Evolutionary conservation across 2,113 vertebrate species (phyloP).

Genomic region (Zosterops lateralis): DNA sequence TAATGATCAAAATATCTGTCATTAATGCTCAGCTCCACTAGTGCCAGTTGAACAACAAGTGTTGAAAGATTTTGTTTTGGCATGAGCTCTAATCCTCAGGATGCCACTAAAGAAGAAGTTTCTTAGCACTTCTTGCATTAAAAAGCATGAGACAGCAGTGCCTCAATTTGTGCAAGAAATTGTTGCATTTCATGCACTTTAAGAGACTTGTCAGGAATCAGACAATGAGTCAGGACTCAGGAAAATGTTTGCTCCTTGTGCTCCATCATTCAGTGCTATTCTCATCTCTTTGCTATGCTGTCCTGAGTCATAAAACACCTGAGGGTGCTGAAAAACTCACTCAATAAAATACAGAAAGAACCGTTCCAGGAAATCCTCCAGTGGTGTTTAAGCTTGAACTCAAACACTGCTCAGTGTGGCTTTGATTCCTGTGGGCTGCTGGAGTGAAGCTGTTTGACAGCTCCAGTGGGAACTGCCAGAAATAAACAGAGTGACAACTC

Average conservation of each 20-base stretch:
- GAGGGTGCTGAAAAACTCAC: not conserved
- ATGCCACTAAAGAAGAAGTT: not conserved
- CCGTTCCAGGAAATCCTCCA: not conserved
- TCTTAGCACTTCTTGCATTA: not conserved
- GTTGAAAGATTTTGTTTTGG: not conserved
- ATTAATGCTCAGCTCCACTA: not conserved
- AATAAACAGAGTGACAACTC: not conserved
- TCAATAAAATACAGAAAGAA: not conserved
- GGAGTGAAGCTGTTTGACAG: not conserved
- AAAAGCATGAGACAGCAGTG: accelerated
- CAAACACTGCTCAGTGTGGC: accelerated
- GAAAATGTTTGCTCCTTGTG: accelerated
- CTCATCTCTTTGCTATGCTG: not conserved
- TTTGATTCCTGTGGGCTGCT: not conserved
- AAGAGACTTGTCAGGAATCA: not conserved
- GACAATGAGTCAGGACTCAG: not conserved
- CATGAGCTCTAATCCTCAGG: not conserved
- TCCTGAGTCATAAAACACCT: not conserved
- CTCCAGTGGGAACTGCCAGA: not conserved
- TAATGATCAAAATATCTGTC: not conserved
- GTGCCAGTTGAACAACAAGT: not conserved
- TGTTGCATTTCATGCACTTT: not conserved
- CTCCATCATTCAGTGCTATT: not conserved
- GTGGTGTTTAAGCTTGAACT: not conserved
- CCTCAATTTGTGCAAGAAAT: not conserved